Conservation (phyloP, 2,113 vertebrate species). For the Noctilio leporinus region DNA sequence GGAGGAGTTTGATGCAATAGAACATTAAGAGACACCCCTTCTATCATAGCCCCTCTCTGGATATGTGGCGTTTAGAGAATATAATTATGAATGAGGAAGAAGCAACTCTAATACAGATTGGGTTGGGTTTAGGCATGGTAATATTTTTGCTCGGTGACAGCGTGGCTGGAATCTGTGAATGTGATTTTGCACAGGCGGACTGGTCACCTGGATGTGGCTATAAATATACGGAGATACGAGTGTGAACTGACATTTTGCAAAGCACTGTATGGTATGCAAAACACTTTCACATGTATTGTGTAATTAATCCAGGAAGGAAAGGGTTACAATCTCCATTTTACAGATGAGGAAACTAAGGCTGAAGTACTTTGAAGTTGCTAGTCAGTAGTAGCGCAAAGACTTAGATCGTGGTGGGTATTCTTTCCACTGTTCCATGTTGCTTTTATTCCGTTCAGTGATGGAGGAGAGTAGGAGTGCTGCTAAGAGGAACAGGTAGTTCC, state of each 20-base stretch:
- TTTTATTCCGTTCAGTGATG: neutral
- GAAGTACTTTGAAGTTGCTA: neutral
- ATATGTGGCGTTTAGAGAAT: neutral
- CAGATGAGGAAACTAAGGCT: neutral
- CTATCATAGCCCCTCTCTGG: neutral
- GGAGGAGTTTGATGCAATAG: neutral
- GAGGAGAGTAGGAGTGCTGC: neutral
- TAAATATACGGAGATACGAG: neutral
- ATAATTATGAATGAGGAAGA: neutral
- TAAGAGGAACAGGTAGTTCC: neutral
- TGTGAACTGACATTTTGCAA: neutral
- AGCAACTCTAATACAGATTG: neutral
- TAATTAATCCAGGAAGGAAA: constrained; percentile 17
- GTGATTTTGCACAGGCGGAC: neutral
- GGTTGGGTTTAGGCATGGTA: neutral
- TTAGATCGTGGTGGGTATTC: neutral
- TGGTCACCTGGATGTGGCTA: neutral
- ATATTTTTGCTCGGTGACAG: neutral
- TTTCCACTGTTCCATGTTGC: neutral
- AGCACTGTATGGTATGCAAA: neutral
- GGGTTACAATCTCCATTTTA: neutral
- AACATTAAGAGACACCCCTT: neutral
- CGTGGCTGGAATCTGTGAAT: neutral
- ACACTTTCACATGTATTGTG: neutral
- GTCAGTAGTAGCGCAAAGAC: neutral